Base-by-base conservation (phyloP, 2,113 vertebrate species). In the Entelurus aequoreus region DNA sequence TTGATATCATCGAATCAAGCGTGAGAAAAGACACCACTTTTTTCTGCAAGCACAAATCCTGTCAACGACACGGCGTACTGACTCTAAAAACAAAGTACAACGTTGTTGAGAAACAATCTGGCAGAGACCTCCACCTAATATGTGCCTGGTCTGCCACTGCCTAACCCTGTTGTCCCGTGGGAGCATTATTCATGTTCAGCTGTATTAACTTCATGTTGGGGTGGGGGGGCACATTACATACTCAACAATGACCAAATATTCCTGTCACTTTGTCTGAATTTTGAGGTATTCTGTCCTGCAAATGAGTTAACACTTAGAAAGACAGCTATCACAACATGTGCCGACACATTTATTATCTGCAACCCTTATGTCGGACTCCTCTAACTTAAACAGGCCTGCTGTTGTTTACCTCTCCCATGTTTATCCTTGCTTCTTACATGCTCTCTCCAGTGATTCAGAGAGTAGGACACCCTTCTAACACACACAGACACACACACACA, bases 311-410 rank as follows among this genome's bases (percentile, higher is more conserved):
- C 89, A 88, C 88, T 88, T 88, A 89, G 75, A 88, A 84, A 87
- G 89, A 89, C 90, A 91, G 88, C 90, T 91, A 90, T 90, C 89
- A 90, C 84, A 90, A 89, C 91, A 91, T 90, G 87, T 89, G 87
- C 80, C 77, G 76, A 82, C 82, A 85, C 83, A 80, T 80, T 86
- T 81, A 86, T 84, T 86, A 85, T 76, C 78, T 80, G 74, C 83
- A 74, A 75, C 63, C 86, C 82, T 76, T 78, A 87, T 83, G 83
- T 80, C 83, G 66, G 70, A 72, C 21, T 65, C 74, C 80, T 88
- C 76, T 76, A 84, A 86, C 87, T 90, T 87, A 86, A 88, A 79
- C 80, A 80, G 78, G 75, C 88, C 88, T 87, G 87, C 89, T 90
- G 87, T 88, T 91, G 88, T 91, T 90, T 90, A 88, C 86, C 65